phyloP scores from a whole-genome alignment of 2,797 vertebrate species.

The Acanthurus leucopareius region DNA sequence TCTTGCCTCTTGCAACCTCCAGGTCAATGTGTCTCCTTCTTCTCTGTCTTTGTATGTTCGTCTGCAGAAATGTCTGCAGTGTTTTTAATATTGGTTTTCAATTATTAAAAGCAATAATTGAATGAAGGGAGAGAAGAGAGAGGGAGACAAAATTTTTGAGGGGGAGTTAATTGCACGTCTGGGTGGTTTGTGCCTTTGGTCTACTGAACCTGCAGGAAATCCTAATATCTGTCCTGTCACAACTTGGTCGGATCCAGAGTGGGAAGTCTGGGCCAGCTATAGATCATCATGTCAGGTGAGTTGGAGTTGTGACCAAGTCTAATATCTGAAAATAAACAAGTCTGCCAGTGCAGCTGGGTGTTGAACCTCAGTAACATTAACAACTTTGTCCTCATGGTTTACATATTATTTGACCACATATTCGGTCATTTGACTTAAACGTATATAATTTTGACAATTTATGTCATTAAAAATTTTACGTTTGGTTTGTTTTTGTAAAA shows the following conservation, averaged over 20 bases:
- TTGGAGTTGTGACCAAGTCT: slow-evolving; percentile 18
- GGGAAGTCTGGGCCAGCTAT: slow-evolving; percentile 24
- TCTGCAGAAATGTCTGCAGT: slow-evolving; percentile 9
- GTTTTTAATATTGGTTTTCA: slow-evolving; percentile 5
- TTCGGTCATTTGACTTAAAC: neutral
- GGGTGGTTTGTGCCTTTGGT: slow-evolving; percentile 17
- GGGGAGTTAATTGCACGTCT: slow-evolving; percentile 3
- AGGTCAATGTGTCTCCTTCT: slow-evolving; percentile 29
- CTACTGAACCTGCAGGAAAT: slow-evolving; percentile 12
- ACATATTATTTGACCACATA: neutral
- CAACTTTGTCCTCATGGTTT: neutral
- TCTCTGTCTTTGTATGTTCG: neutral
- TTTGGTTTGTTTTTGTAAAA: neutral
- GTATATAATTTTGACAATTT: neutral
- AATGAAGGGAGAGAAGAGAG: too few species aligned
- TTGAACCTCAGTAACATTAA: neutral
- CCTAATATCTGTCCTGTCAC: slow-evolving; percentile 29
- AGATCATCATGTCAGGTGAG: slow-evolving; percentile 59
- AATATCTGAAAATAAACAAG: slow-evolving; percentile 51
- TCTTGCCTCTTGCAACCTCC: slow-evolving; percentile 1
- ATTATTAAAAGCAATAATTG: too few species aligned
- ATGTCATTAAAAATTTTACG: neutral
- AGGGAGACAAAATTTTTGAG: neutral
- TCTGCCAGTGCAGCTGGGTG: neutral
- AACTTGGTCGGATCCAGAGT: slow-evolving; percentile 5